Base-by-base conservation (phyloP, 2,888 invertebrate species). In the Subacronicta megacephala region DNA sequence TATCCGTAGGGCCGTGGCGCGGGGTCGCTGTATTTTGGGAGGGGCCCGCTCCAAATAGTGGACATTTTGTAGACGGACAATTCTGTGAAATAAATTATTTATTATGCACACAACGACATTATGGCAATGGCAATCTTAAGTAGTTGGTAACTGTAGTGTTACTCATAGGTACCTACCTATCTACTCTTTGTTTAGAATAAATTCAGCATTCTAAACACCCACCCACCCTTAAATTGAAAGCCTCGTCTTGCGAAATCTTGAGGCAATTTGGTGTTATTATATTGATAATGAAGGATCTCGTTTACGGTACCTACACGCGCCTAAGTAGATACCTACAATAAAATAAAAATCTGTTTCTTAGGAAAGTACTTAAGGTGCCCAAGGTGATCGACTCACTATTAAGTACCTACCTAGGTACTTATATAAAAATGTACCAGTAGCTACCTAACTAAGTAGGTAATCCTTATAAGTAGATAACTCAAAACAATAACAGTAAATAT, bases 401-500 rank as follows among this genome's bases (percentile, higher is more conserved):
- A n/a, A n/a, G n/a, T n/a, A n/a, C n/a, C n/a, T n/a, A n/a, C n/a
- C n/a, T n/a, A n/a, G n/a, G n/a, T n/a, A n/a, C n/a, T n/a, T n/a
- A n/a, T n/a, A n/a, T n/a, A n/a, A n/a, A n/a, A n/a, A n/a, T n/a
- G n/a, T n/a, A n/a, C n/a, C n/a, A n/a, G n/a, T n/a, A n/a, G n/a
- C n/a, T n/a, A n/a, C n/a, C n/a, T n/a, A n/a, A n/a, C n/a, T n/a
- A n/a, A n/a, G n/a, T n/a, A n/a, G n/a, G n/a, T n/a, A n/a, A n/a
- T n/a, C n/a, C n/a, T n/a, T n/a, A 13, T 44, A 35, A 43, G 38
- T 49, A 31, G 36, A 26, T 47, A 49, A 41, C 41, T 45, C 17
- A 35, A 62, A 72, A 59, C 44, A 62, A 61, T 54, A 57, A 75
- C 55, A 31, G 49, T 42, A n/a, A n/a, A n/a, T n/a, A 47, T 65